Percentiles rank a stretch among this genome's conserved stretches.
Conservation (phyloP, 2,888 invertebrate species). For the Epistrophella euchroma region DNA sequence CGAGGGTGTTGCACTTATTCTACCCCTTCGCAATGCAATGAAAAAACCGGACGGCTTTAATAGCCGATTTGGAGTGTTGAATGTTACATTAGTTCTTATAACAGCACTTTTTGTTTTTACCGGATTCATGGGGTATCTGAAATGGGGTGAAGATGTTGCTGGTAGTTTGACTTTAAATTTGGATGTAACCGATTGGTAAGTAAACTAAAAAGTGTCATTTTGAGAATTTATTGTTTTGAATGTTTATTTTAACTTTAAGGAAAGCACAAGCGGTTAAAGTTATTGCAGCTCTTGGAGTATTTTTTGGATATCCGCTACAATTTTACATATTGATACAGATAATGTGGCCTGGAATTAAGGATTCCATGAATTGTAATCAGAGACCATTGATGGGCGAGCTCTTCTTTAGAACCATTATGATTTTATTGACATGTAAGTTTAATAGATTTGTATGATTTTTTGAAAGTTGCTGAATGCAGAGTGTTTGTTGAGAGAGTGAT, state of each 20-base stretch:
- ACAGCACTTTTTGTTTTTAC: slow-evolving; percentile 91
- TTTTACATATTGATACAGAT: slow-evolving; percentile 97
- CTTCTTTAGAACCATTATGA: slow-evolving; percentile 88
- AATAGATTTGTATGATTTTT: background rate
- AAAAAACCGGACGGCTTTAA: slow-evolving; percentile 90
- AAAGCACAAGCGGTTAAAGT: slow-evolving; percentile 92
- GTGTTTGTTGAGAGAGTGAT: too few species aligned
- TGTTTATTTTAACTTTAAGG: slow-evolving; percentile 84
- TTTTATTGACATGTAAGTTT: slow-evolving; percentile 93
- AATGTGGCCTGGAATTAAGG: slow-evolving; percentile 91
- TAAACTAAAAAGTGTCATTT: slow-evolving; percentile 10
- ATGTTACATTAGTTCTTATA: slow-evolving; percentile 93
- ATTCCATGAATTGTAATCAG: slow-evolving; percentile 85
- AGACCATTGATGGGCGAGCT: slow-evolving; percentile 88
- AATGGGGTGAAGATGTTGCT: slow-evolving; percentile 91
- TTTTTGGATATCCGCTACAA: slow-evolving; percentile 97
- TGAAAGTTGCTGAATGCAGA: too few species aligned
- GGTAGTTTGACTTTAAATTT: slow-evolving; percentile 96
- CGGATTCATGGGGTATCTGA: slow-evolving; percentile 94
- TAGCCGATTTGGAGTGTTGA: slow-evolving; percentile 92
- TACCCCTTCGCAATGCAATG: slow-evolving; percentile 97
- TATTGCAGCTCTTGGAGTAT: slow-evolving; percentile 92
- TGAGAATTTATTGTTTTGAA: background rate
- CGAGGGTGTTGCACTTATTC: slow-evolving; percentile 96
- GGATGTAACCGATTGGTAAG: slow-evolving; percentile 83